phyloP scores from a whole-genome alignment of 2,888 invertebrate species.

The Petrolisthes cinctipes region DNA sequence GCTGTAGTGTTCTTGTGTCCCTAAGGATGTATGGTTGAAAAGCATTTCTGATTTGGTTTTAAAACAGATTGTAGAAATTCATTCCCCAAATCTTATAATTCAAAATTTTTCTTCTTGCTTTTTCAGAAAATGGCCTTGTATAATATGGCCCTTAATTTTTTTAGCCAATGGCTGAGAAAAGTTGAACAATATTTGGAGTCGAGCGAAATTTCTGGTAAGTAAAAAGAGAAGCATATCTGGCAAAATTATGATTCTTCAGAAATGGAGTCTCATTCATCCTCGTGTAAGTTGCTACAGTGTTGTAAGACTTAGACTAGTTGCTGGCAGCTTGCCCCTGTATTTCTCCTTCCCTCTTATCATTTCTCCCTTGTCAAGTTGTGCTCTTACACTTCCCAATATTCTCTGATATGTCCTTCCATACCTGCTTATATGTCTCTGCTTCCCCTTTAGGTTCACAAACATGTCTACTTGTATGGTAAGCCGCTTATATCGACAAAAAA shows the following conservation, averaged over 20 bases:
- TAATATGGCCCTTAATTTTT: conserved; percentile 49
- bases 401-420: not conserved
- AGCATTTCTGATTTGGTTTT: conserved; percentile 8
- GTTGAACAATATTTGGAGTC: conserved; percentile 29
- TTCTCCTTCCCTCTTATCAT: not conserved
- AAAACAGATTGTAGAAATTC: not conserved
- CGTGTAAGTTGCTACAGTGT: too few relatives aligned
- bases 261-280: conserved; percentile 52
- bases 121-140: conserved; percentile 56
- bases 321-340: too few relatives aligned
- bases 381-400: not conserved
- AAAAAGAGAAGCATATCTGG: not conserved
- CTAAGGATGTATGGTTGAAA: conserved; percentile 20
- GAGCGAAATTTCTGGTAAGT: conserved; percentile 45
- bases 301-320: too few relatives aligned
- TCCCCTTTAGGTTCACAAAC: not conserved
- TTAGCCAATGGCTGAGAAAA: conserved; percentile 53
- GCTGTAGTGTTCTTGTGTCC: conserved; percentile 31
- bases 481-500: too few relatives aligned
- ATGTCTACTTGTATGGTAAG: too few relatives aligned
- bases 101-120: conserved; percentile 47
- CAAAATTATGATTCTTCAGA: conserved; percentile 23
- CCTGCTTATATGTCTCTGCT: not conserved
- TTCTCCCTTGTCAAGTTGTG: not conserved
- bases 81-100: conserved; percentile 38